phyloP scores from a whole-genome alignment of 2,113 vertebrate species.

The Odontesthes bonariensis region DNA sequence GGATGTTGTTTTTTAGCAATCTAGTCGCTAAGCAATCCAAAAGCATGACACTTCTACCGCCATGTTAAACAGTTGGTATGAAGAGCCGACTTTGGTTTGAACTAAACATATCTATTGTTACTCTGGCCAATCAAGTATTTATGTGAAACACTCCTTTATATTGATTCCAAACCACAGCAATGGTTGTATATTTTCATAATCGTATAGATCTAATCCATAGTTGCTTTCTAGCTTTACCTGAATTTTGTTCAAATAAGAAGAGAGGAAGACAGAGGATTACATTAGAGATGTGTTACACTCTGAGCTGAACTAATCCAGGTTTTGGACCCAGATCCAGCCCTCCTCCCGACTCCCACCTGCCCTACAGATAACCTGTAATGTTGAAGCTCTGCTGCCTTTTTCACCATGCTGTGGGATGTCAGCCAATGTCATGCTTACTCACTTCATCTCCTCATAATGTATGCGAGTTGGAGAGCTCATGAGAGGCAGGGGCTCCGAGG shows the following conservation, averaged over 20 bases:
- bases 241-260: constrained; percentile 1
- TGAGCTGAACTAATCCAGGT: constrained; percentile 18
- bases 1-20: too few species aligned
- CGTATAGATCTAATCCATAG: too few species aligned
- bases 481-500: constrained; percentile 53
- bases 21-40: background rate
- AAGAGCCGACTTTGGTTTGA: background rate
- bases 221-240: background rate
- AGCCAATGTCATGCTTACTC: constrained; percentile 57
- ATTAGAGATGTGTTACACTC: background rate
- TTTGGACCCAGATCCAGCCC: constrained; percentile 1
- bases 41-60: background rate
- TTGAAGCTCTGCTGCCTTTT: constrained; percentile 18
- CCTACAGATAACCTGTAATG: constrained; percentile 48
- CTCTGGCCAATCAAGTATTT: too few species aligned
- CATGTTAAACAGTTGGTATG: background rate
- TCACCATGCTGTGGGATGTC: constrained; percentile 17
- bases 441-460: constrained; percentile 23
- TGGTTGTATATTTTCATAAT: too few species aligned
- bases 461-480: constrained; percentile 41
- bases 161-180: too few species aligned
- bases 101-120: background rate
- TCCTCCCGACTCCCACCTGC: constrained; percentile 47
- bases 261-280: background rate
- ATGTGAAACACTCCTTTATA: too few species aligned